Evolutionary conservation across 2,797 vertebrate genomes (phyloP), one percentile per base, ranked within the genome.

Genomic region (Xiphophorus birchmanni): DNA sequence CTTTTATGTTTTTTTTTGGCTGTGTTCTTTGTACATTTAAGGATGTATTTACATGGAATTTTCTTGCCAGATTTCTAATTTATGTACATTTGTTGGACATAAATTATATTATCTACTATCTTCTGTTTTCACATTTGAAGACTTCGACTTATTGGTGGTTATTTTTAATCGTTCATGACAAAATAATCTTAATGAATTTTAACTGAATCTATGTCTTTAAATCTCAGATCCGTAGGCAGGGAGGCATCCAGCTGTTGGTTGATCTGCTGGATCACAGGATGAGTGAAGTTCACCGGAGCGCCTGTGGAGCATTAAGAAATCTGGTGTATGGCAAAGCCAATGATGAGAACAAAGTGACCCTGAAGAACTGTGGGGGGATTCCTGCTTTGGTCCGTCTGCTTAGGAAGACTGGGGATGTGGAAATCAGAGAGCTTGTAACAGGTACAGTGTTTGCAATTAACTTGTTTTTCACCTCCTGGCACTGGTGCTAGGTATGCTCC

Each of bases 351-450:
- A 99, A 99, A 94, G 97, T 99, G 44, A 96, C 98, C 79, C 95
- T 99, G 92, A 99, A 99, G 93, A 99, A 99, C 95, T 99, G 97
- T 40, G 98, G 98, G 0, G 98, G 98, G 50, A 99, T 99, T 92
- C 98, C 98, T 26, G 98, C 98, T 0, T 95, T 99, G 91, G 98
- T 99, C 77, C 97, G 98, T 67, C 93, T 99, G 78, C 97, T 99
- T 73, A 97, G 98, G 83, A 99, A 99, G 92, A 97, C 97, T 4
- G 96, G 96, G 3, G 98, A 99, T 90, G 94, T 99, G 94, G 98
- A 99, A 95, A 97, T 99, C 92, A 96, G 97, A 94, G 98, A 99
- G 93, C 96, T 99, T 86, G 98, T 99, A 90, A 99, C 98, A 97
- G 98, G 98, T 94, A 89, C 47, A 8, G 32, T n/a, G 52, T 48